These are phyloP conservation scores for Callaeas wilsoni DNA, from an alignment of 2,113 vertebrate genomes.

Conservation along the genomic window DNA sequence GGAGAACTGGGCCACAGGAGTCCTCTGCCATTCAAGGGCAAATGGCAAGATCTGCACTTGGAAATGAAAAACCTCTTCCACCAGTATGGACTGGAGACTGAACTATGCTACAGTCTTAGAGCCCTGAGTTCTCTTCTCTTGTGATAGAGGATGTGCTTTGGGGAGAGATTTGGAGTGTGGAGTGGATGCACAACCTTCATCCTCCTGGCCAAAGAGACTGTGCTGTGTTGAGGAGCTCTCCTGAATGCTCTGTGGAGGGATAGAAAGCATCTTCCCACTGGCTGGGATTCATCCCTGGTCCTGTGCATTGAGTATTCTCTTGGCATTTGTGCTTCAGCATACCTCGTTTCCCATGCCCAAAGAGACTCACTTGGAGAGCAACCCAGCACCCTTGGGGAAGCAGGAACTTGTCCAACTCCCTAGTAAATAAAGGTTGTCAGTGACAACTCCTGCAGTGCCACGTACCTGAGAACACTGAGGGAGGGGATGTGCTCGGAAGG, in stretches of 20 bases:
- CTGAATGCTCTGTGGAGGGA: neutral
- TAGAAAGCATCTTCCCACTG: neutral
- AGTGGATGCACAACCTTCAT: accelerated
- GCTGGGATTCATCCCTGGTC: accelerated
- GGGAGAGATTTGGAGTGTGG: neutral
- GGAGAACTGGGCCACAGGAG: neutral
- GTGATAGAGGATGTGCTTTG: neutral
- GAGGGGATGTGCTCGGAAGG: neutral
- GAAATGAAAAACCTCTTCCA: neutral
- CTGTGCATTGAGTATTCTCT: neutral
- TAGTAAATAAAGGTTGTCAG: neutral
- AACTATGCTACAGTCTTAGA: neutral
- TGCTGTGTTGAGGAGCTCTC: neutral
- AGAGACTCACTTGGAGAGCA: neutral
- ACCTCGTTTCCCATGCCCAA: neutral
- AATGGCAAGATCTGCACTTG: neutral
- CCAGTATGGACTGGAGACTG: neutral
- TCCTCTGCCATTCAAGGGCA: neutral
- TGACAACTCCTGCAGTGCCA: neutral
- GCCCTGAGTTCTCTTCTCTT: neutral
- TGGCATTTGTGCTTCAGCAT: neutral
- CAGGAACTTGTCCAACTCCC: neutral
- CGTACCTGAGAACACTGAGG: neutral
- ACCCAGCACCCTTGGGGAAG: neutral
- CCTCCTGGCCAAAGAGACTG: neutral